Conservation (phyloP, 2,888 invertebrate genomes). For the Cyaniris semiargus region DNA sequence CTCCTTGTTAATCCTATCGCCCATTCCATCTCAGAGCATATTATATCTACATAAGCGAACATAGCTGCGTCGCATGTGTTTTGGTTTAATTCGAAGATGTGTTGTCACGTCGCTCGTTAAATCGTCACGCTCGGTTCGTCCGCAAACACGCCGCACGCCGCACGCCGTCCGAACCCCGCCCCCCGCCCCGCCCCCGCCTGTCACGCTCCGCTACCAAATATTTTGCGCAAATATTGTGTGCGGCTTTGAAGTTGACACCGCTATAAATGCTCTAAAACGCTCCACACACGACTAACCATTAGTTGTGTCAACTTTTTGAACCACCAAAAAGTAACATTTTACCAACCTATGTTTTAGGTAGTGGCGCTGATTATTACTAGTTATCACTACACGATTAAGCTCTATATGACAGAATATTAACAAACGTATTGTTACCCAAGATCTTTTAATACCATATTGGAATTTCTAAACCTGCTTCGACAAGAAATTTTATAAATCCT, state of each 20-base stretch:
- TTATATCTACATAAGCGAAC: background rate
- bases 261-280: background rate
- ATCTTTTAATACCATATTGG: too few species aligned
- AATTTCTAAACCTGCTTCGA: too few species aligned
- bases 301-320: background rate
- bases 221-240: conserved; percentile 23
- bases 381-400: too few species aligned
- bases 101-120: conserved; percentile 60
- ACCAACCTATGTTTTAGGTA: too few species aligned
- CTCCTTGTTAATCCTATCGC: too few species aligned
- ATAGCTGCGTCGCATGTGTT: background rate
- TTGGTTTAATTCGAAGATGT: conserved; percentile 59
- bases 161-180: conserved; percentile 37
- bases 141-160: conserved; percentile 43
- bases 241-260: conserved; percentile 4
- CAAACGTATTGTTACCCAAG: too few species aligned
- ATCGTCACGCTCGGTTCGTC: conserved; percentile 55
- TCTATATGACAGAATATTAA: too few species aligned
- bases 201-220: conserved; percentile 21
- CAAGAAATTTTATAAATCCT: too few species aligned
- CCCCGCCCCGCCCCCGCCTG: background rate
- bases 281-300: background rate
- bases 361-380: background rate
- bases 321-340: background rate
- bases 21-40: background rate